Base-by-base conservation (phyloP, 2,888 invertebrate genomes). In the Deladenus siricidicola region DNA sequence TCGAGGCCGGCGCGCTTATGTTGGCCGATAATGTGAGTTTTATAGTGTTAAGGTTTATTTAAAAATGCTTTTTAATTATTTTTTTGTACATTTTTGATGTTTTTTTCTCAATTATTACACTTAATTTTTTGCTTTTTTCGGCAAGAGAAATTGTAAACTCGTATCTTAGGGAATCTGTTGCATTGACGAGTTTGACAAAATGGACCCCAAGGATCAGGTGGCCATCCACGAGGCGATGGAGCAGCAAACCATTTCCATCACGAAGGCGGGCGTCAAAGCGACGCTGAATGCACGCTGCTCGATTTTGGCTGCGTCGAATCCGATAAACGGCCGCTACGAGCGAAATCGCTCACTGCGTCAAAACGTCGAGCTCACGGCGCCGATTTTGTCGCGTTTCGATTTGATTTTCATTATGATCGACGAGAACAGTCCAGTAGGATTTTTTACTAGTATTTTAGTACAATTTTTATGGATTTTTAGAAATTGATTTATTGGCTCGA, bases 161-260 rank as follows among this genome's bases (percentile, higher is more conserved):
- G n/a, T n/a, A n/a, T n/a, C n/a, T n/a, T n/a, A n/a, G 62, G 76
- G 74, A 49, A 70, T 75, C 21, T 96, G 96, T 76, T 96, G 96
- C 79, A 98, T 98, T 73, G 98, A 98, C 78, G 98, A 99, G 82
- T 98, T 99, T 81, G 98, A 99, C 81, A 98, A 99, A 83, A 99
- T 99, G 98, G 96, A 98, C 80, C 85, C 85, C 0, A 85, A 86
- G 51, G 98, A 98, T 84, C 96, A 98, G 59, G 93, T 98, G 4
- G 96, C 98, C 49, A 99, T 98, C 71, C 98, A 99, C 83, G 98
- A 98, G 83, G 98, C 98, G 3, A 98, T 98, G 98, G 98, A 98
- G 83, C 98, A 99, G 79, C 98, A 98, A 82, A 99, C 98, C 0
- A 99, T 98, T 71, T 93, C 94, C 0, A 85, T 98, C 61, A 94